Conservation (phyloP, 2,113 vertebrate species). For the Ammodytes marinus region DNA sequence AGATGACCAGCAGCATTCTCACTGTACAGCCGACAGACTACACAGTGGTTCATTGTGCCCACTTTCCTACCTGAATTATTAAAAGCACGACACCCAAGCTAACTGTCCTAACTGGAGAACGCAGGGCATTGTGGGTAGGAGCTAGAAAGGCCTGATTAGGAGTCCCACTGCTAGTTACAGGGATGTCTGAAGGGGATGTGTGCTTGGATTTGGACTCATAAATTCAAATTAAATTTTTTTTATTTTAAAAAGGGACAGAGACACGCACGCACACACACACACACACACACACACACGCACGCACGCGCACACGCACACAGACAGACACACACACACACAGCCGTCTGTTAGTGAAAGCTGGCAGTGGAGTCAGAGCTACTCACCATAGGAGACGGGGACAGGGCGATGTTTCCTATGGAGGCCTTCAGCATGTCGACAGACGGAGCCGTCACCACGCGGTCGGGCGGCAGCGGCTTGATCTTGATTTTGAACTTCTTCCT, state of each 20-base stretch:
- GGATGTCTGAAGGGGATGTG: not conserved
- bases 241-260: too few relatives aligned
- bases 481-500: constrained; percentile 98
- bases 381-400: constrained; percentile 96
- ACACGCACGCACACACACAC: too few relatives aligned
- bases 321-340: too few relatives aligned
- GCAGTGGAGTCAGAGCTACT: constrained; percentile 77
- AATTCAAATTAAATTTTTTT: constrained; percentile 41
- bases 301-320: too few relatives aligned
- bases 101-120: constrained; percentile 44
- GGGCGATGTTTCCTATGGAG: constrained; percentile 94
- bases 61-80: constrained; percentile 87
- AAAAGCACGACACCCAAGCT: constrained; percentile 56
- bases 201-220: constrained; percentile 27
- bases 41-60: constrained; percentile 64
- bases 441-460: constrained; percentile 84
- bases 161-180: constrained; percentile 12
- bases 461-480: constrained; percentile 92
- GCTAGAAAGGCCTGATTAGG: not conserved
- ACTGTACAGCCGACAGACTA: constrained; percentile 39
- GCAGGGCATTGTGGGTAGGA: constrained; percentile 7
- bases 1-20: constrained; percentile 67
- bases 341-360: not conserved
- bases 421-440: constrained; percentile 95
- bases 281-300: too few relatives aligned